Conservation (phyloP, 2,797 vertebrate species). For the Tinamus major region DNA sequence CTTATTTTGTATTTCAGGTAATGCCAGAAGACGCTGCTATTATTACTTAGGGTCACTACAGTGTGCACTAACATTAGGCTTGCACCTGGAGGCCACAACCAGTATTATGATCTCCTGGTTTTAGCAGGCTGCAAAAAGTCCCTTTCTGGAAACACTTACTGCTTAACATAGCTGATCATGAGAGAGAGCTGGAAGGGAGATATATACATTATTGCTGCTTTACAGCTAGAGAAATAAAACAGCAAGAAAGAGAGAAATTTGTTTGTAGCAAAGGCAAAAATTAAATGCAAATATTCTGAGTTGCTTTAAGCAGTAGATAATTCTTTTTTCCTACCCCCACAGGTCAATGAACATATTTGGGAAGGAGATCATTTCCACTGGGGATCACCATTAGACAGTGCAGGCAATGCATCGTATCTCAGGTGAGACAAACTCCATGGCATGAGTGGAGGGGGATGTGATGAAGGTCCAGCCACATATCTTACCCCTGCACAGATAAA, state of each 20-base stretch:
- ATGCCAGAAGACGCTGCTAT: neutral
- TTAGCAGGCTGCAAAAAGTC: neutral
- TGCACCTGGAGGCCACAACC: neutral
- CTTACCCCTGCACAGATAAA: slow-evolving; percentile 30
- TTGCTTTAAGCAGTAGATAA: neutral
- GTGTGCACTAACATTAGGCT: neutral
- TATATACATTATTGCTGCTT: rapidly evolving
- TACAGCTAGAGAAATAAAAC: neutral
- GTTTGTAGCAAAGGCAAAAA: neutral
- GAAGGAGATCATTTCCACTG: neutral
- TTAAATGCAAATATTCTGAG: neutral
- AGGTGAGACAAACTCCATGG: neutral
- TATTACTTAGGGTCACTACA: neutral
- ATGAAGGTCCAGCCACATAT: neutral
- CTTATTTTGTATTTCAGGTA: neutral
- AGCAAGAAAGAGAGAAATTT: neutral
- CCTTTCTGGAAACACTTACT: neutral
- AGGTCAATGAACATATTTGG: neutral
- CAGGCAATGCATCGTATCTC: neutral
- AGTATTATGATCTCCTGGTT: neutral
- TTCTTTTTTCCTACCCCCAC: too few relatives aligned
- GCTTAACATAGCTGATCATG: neutral
- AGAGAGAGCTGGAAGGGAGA: neutral
- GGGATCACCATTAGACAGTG: neutral
- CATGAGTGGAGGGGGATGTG: neutral